Evolutionary conservation across 2,888 invertebrate genomes (phyloP).

Genomic region (Pardosa pseudoannulata): DNA sequence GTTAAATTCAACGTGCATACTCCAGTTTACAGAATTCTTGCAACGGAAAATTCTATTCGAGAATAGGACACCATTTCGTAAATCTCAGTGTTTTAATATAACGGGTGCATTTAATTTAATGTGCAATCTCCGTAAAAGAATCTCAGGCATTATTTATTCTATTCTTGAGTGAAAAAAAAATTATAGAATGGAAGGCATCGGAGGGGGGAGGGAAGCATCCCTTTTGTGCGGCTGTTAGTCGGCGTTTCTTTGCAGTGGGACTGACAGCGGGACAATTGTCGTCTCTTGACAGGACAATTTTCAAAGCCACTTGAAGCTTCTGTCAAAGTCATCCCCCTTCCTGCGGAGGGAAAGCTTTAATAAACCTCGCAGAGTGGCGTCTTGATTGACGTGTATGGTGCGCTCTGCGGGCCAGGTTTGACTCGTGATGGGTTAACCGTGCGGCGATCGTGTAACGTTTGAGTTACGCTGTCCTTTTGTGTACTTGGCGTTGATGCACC

Average conservation of each 20-base stretch:
- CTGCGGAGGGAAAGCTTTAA: constrained; percentile 48
- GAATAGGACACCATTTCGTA: no score
- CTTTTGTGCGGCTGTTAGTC: neutral
- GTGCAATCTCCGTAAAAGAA: no score
- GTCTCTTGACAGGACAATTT: constrained; percentile 66
- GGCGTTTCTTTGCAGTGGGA: constrained; percentile 45
- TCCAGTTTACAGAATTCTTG: no score
- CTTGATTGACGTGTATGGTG: constrained; percentile 56
- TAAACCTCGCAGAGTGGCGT: constrained; percentile 51
- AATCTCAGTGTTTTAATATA: no score
- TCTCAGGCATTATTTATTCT: no score
- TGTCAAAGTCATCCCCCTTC: constrained; percentile 38
- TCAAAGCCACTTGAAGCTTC: constrained; percentile 69
- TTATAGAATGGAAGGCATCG: no score
- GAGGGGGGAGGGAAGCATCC: neutral
- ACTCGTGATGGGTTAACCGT: neutral
- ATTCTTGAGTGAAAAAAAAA: no score
- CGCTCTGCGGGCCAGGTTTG: neutral
- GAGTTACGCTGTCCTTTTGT: neutral
- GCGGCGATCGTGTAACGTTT: neutral
- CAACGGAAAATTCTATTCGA: no score
- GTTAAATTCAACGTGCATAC: no score
- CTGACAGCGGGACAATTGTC: constrained; percentile 62
- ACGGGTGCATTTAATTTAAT: no score
- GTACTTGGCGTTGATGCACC: neutral